These are phyloP conservation scores for Morone chrysops DNA, from an alignment of 2,113 vertebrate genomes.

Conservation along the genomic window DNA sequence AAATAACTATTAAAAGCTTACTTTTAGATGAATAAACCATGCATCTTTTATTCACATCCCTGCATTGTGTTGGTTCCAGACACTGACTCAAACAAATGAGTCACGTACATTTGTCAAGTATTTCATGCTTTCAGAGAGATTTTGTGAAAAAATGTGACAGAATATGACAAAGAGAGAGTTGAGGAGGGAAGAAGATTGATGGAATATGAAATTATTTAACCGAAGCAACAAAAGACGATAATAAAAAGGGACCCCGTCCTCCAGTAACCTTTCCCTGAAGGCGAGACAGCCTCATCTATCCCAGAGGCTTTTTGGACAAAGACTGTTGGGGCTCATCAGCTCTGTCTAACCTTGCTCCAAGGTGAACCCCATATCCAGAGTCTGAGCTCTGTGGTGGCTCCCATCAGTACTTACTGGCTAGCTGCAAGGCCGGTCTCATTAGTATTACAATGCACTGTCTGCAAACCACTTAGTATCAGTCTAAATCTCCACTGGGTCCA, in stretches of 20 bases:
- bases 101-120: constrained; percentile 23
- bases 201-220: constrained; percentile 10
- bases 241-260: constrained; percentile 14
- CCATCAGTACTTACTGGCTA: constrained; percentile 41
- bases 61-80: constrained; percentile 1
- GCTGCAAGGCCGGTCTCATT: constrained; percentile 45
- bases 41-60: neutral
- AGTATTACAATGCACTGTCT: constrained; percentile 48
- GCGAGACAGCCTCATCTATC: constrained; percentile 17
- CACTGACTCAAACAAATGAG: constrained; percentile 30
- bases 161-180: constrained; percentile 4
- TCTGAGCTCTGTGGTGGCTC: constrained; percentile 14
- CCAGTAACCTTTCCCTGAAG: constrained; percentile 1
- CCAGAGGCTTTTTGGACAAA: constrained; percentile 21
- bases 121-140: constrained; percentile 1
- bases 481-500: constrained; percentile 41
- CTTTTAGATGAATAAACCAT: neutral
- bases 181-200: neutral
- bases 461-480: constrained; percentile 56
- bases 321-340: constrained; percentile 4
- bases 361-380: constrained; percentile 32
- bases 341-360: constrained; percentile 44
- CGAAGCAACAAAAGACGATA: constrained; percentile 7
- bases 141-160: constrained; percentile 12
- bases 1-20: neutral